Evolutionary conservation across 2,113 vertebrate species (phyloP).

Genomic region (Cheirogaleus medius): DNA sequence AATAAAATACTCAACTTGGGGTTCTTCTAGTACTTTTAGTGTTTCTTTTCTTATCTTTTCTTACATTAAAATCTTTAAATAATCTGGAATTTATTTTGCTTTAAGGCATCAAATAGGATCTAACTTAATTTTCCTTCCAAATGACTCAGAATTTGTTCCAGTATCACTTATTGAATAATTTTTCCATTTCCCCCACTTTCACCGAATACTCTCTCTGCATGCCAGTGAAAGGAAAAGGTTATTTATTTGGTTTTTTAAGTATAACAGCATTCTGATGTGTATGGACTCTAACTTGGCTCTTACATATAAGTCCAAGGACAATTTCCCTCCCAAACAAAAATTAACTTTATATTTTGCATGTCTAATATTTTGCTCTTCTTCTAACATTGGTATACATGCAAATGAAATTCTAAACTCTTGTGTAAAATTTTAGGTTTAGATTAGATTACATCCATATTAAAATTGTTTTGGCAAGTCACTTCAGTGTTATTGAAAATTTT

Average conservation of each 20-base stretch:
- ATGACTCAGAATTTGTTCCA: neutral
- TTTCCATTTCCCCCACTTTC: neutral
- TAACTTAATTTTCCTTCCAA: neutral
- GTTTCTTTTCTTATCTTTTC: neutral
- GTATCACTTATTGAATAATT: neutral
- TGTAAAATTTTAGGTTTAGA: neutral
- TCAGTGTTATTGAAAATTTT: conserved; percentile 41
- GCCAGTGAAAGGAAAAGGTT: neutral
- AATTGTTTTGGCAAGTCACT: neutral
- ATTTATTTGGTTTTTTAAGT: neutral
- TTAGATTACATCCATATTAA: neutral
- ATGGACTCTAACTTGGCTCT: neutral
- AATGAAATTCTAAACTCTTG: neutral
- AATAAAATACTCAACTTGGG: neutral
- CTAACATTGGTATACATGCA: neutral
- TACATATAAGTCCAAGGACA: neutral
- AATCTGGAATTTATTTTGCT: neutral
- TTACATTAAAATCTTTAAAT: conserved; percentile 1
- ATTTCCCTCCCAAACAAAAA: conserved; percentile 1
- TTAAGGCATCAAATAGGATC: neutral
- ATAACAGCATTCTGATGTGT: conserved; percentile 1
- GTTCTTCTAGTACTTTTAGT: neutral
- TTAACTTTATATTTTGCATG: neutral
- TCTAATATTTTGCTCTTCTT: neutral
- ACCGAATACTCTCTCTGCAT: neutral